Base-by-base conservation (phyloP, 2,113 vertebrate species). In the Clinocottus analis region DNA sequence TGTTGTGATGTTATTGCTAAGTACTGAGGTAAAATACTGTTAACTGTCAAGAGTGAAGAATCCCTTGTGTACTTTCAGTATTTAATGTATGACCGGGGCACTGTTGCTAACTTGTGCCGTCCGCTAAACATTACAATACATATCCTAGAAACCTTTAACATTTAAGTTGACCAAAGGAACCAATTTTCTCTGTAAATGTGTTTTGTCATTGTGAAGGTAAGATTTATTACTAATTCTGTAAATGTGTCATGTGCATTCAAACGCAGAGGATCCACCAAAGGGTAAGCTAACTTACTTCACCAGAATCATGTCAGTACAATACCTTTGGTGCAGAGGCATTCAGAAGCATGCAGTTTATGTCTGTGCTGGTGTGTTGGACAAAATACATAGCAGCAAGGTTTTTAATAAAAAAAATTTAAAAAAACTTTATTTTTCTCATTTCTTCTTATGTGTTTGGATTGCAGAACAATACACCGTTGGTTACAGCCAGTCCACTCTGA, bases 401-500 rank as follows among this genome's bases (percentile, higher is more conserved):
- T 43, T 33, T 19, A 35, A 7, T 17, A n/a, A 11, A 35, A 39
- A n/a, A 45, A 16, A 14, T 2, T n/a, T n/a, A n/a, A n/a, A n/a
- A n/a, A n/a, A n/a, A n/a, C 21, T 0, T 6, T 5, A 63, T 23
- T 58, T 63, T 58, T 60, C 1, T 14, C 2, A 8, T 66, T 64
- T 45, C 4, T 39, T 60, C 8, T 47, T 65, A 12, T 85, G 12
- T 82, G 39, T 75, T 65, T 87, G 23, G n/a, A 35, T 79, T 90
- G 19, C 91, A 99, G 98, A 98, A 69, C 94, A 90, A 0, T 94
- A 96, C 90, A 98, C 97, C 0, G 96, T 99, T 23, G 96, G 95
- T 84, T 97, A 95, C 89, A 99, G 98, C 93, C 98, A 99, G 92
- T 99, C 97, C 78, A 99, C 95, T 90, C 88, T 99, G 93, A 99